Percentiles rank a stretch among this genome's conserved stretches.
phyloP scores from a whole-genome alignment of 2,797 vertebrate genomes.

The Sternotherus odoratus region DNA sequence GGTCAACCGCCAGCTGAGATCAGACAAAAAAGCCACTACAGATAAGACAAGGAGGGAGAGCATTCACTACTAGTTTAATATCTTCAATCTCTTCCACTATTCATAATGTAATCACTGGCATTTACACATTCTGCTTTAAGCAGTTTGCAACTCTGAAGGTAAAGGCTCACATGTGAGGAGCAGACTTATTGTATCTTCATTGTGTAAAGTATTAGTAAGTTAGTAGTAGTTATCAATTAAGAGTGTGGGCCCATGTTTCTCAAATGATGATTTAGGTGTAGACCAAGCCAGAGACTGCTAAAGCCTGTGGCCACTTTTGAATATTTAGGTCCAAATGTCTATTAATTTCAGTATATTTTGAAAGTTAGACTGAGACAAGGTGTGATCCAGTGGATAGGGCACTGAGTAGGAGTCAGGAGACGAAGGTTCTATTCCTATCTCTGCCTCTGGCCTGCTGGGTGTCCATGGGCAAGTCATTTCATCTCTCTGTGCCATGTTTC shows the following conservation, averaged over 20 bases:
- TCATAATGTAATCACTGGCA: not conserved
- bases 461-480: not conserved
- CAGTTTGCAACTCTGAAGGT: fast-evolving
- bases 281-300: too few relatives aligned
- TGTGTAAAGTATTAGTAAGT: not conserved
- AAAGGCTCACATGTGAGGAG: not conserved
- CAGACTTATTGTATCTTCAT: too few relatives aligned
- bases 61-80: fast-evolving
- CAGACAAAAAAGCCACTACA: not conserved
- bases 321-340: not conserved
- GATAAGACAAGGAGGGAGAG: not conserved
- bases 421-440: not conserved
- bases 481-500: not conserved
- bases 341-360: not conserved
- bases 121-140: fast-evolving
- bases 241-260: fast-evolving
- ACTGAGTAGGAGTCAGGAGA: not conserved
- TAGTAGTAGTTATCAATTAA: not conserved
- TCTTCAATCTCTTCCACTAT: not conserved
- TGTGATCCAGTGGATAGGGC: not conserved
- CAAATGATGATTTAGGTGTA: not conserved
- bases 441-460: not conserved
- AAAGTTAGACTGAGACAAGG: not conserved
- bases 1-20: not conserved
- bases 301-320: not conserved